Evolutionary conservation across 2,113 vertebrate genomes (phyloP).

Genomic region (Myanophis thanlyinensis): DNA sequence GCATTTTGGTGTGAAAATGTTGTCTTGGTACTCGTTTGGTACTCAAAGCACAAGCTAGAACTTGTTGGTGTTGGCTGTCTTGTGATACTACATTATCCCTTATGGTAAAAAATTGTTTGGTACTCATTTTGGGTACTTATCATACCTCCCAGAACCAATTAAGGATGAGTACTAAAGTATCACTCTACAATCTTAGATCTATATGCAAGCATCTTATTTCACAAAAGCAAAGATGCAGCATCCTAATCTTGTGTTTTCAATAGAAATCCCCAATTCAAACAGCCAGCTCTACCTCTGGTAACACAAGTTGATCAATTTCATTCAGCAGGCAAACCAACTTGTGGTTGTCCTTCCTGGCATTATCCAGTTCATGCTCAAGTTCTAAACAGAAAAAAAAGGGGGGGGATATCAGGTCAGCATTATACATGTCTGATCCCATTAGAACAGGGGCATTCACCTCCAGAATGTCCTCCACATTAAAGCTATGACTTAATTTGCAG

Average conservation of each 20-base stretch:
- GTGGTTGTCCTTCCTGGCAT: background rate
- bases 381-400: background rate
- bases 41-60: background rate
- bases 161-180: background rate
- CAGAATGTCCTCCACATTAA: background rate
- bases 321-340: background rate
- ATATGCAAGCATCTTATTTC: background rate
- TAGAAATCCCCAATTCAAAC: background rate
- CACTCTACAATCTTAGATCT: background rate
- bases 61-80: background rate
- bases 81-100: background rate
- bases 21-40: background rate
- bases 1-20: background rate
- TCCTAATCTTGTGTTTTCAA: background rate
- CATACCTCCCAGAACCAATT: background rate
- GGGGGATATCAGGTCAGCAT: background rate
- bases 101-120: background rate
- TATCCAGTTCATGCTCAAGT: background rate
- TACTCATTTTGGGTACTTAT: background rate
- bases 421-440: background rate
- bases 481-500: background rate
- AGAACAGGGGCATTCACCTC: background rate
- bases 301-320: background rate
- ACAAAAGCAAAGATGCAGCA: background rate
- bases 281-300: background rate